phyloP scores from a whole-genome alignment of 2,888 invertebrate species.

The Watsonalla cultraria region DNA sequence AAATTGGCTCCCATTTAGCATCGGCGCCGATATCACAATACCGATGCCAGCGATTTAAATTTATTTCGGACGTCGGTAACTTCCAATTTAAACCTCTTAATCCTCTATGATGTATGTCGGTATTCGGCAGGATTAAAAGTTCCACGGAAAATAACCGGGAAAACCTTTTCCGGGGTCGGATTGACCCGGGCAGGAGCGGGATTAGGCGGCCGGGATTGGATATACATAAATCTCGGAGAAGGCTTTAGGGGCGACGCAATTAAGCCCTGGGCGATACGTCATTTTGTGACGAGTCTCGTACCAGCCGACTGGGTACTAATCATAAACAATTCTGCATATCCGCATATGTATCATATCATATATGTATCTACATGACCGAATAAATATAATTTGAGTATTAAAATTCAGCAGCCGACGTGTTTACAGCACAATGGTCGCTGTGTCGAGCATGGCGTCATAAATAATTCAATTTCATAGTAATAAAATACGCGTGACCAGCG shows the following conservation, averaged over 20 bases:
- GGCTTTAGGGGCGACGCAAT: slow-evolving; percentile 74
- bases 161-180: slow-evolving; percentile 78
- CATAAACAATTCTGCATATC: slow-evolving; percentile 33
- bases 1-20: slow-evolving; percentile 73
- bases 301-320: slow-evolving; percentile 49
- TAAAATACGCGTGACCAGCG: slow-evolving; percentile 77
- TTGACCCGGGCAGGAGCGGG: slow-evolving; percentile 74
- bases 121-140: slow-evolving; percentile 79
- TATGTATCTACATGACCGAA: slow-evolving; percentile 25
- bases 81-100: slow-evolving; percentile 80
- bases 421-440: slow-evolving; percentile 62
- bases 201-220: slow-evolving; percentile 76
- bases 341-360: neutral
- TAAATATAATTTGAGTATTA: slow-evolving; percentile 70
- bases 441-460: slow-evolving; percentile 66
- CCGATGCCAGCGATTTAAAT: slow-evolving; percentile 77
- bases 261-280: slow-evolving; percentile 72
- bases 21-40: slow-evolving; percentile 75
- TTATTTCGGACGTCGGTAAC: slow-evolving; percentile 79
- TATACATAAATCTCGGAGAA: slow-evolving; percentile 75
- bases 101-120: slow-evolving; percentile 79
- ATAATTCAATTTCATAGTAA: slow-evolving; percentile 79
- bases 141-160: slow-evolving; percentile 79
- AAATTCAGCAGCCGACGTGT: slow-evolving; percentile 66
- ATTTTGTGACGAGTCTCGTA: slow-evolving; percentile 59